Conservation (phyloP, 2,888 invertebrate genomes). For the Balanococcus diminutus region DNA sequence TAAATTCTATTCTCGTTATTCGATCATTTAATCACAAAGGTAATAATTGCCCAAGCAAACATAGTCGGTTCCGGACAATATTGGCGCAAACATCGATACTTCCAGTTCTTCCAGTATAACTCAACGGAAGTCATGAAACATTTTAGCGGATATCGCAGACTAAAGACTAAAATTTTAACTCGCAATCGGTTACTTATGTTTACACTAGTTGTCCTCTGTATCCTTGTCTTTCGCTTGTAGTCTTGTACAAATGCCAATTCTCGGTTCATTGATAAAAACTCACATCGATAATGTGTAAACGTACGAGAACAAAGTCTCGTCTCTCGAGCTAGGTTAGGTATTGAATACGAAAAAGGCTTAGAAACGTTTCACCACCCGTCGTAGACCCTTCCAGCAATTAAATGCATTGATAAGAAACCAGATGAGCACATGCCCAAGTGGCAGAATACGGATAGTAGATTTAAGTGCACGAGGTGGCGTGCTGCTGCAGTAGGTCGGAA, state of each 20-base stretch:
- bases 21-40: constrained; percentile 16
- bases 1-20: constrained; percentile 40
- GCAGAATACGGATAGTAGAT: no score
- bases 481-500: not conserved
- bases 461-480: not conserved
- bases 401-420: not conserved
- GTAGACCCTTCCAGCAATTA: not conserved
- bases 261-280: not conserved
- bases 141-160: constrained; percentile 27
- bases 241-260: constrained; percentile 43
- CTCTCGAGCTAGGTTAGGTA: not conserved
- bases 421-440: not conserved
- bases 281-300: not conserved
- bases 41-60: not conserved
- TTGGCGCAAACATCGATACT: not conserved
- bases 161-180: constrained; percentile 13
- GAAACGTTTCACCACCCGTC: not conserved
- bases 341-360: not conserved
- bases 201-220: not conserved
- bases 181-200: not conserved
- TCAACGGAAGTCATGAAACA: constrained; percentile 40
- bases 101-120: no score
- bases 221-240: not conserved
- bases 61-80: not conserved
- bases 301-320: not conserved